Base-by-base conservation (phyloP, 1,140 invertebrate species). In the Drosophila triauraria region DNA sequence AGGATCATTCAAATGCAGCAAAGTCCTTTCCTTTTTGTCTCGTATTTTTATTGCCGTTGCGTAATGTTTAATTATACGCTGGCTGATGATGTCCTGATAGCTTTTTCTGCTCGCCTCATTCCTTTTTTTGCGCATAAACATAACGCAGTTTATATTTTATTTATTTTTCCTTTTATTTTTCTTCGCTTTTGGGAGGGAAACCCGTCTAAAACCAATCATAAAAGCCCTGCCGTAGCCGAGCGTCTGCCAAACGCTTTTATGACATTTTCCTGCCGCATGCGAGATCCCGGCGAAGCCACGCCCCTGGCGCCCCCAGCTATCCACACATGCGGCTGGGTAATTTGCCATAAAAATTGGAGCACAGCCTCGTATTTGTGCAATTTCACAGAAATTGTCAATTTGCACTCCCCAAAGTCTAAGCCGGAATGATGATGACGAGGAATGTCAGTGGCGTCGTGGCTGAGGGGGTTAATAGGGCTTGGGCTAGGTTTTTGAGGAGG, bases 131-230 rank as follows among this genome's bases (percentile, higher is more conserved):
- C 83, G 84, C 84, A 87, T 87, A 88, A 87, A 88, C 83, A 87
- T 90, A 90, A 88, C 80, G 85, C 84, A 90, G 85, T 90, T 90
- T 88, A 88, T 88, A 90, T 88, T 90, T 88, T 88, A 88, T 90
- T 88, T 90, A 88, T 81, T 84, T 83, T 64, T 47, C 57, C 20
- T 74, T 62, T 65, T 76, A 48, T 60, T 71, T 32, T 48, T 32
- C 59, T 80, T 44, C 8, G 32, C 51, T 58, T 43, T 60, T 68
- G 62, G 13, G n/a, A 1, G 57, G 74, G 20, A 58, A 69, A 42
- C 50, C 61, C 20, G 70, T 50, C 71, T 71, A 59, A 76, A 83
- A 20, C 84, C 80, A 88, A 90, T 90, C 84, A 88, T 88, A 90
- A 88, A 87, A 88, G 57, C 64, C 68, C 65, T 57, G 75, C 74